Conservation (phyloP, 2,113 vertebrate species). For the Cinclus cinclus region DNA sequence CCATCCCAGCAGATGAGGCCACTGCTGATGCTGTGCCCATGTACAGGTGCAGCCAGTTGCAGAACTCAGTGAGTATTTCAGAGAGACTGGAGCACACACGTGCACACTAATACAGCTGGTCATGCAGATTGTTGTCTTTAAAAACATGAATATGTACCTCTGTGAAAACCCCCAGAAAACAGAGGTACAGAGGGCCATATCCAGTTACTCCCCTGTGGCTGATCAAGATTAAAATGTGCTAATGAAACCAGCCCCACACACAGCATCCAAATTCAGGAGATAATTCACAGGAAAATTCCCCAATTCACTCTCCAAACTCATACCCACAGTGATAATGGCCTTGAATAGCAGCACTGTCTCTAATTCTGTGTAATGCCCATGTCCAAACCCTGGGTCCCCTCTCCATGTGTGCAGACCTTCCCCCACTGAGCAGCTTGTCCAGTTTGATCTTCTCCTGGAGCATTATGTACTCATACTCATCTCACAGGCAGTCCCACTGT, state of each 20-base stretch:
- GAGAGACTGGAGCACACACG: background rate
- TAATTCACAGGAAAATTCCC: background rate
- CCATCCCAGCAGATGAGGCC: background rate
- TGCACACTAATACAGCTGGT: background rate
- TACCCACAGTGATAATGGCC: background rate
- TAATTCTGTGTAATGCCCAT: accelerated
- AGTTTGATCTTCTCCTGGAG: background rate
- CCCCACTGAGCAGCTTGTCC: background rate
- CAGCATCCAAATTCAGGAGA: background rate
- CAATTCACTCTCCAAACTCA: background rate
- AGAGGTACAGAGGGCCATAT: background rate
- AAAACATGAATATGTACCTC: accelerated
- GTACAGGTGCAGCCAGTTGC: background rate
- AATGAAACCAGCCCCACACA: background rate
- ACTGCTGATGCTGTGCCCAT: background rate
- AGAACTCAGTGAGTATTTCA: background rate
- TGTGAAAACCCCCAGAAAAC: background rate
- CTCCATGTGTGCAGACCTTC: no score
- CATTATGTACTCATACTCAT: background rate
- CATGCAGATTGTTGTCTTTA: background rate
- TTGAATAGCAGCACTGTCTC: background rate
- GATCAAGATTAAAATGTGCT: background rate
- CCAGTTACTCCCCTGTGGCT: background rate
- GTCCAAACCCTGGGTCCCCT: background rate
- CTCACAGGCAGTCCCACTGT: background rate